These are phyloP conservation scores for Cariama cristata DNA, from an alignment of 2,113 vertebrate genomes.

Conservation along the genomic window DNA sequence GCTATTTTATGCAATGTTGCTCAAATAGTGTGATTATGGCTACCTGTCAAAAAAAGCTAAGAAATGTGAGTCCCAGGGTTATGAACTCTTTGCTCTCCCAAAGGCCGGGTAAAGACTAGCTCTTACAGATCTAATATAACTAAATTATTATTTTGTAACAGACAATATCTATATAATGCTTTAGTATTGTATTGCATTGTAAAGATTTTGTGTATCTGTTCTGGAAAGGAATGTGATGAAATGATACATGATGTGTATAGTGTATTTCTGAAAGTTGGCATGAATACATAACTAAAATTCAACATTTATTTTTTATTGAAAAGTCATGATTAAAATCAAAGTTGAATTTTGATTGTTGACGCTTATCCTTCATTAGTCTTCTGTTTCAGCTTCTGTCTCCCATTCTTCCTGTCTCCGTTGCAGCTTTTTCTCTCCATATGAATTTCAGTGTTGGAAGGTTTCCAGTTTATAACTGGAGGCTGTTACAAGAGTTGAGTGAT, in stretches of 20 bases:
- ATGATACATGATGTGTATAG: background rate
- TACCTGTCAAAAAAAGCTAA: background rate
- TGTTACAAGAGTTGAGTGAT: background rate
- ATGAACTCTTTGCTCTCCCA: background rate
- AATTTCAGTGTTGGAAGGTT: background rate
- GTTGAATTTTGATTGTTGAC: background rate
- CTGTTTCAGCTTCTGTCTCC: background rate
- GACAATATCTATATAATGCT: background rate
- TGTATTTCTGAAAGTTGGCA: background rate
- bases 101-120: background rate
- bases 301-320: background rate
- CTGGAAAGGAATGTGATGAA: background rate
- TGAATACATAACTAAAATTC: background rate
- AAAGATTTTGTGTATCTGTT: background rate
- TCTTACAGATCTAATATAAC: background rate
- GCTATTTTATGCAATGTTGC: background rate
- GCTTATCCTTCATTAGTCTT: background rate
- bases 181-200: background rate
- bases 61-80: background rate
- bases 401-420: background rate
- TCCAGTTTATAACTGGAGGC: background rate
- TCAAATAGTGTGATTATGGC: background rate
- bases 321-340: background rate
- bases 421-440: background rate
- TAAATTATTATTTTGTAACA: background rate